Evolutionary conservation across 2,113 vertebrate species (phyloP), one percentile per base, ranked within the genome.

Genomic region (Rousettus leschenaultii): DNA sequence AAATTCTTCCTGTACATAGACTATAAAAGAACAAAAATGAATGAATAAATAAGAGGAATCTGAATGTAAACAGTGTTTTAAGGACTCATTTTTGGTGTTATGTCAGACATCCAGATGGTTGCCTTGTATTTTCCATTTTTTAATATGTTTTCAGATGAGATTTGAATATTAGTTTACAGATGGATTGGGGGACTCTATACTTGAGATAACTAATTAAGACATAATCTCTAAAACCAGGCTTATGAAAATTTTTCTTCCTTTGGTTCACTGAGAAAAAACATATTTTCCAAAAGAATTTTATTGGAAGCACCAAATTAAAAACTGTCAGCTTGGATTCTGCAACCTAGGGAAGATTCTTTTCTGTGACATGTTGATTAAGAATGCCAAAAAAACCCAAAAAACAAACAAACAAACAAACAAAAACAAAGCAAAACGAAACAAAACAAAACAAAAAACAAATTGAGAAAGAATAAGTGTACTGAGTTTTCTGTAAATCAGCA

Each of bases 191-290:
- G 18, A 92, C 61, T 75, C 48, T 83, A 65, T 90, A 90, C 65
- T 93, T 95, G 87, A 84, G 84, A 90, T 51, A 45, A 55, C 94
- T 96, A 95, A 95, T 97, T 97, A 97, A 97, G 95, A 94, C 83
- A 79, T 70, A 94, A 71, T 95, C 40, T 98, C 92, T 96, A 96
- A 96, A 98, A 95, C 84, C 65, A 85, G 80, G 28, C 70, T 90
- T 94, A 48, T 83, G 89, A 95, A 91, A 97, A 90, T 63, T 89
- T 97, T 90, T 95, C 90, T 92, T 91, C 89, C 87, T 65, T 97
- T 84, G 92, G 70, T 95, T 97, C 79, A 78, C 86, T 92, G 65
- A 83, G 78, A 53, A 78, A 89, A 87, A 82, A 82, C 13, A 84
- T 83, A 95, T 95, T 96, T 95, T 95, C 89, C 90, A 92, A 80